A percentile compares a stretch with the other conserved stretches of the same genome.
Evolutionary conservation across 2,113 vertebrate species (phyloP).

Genomic region (Gasterosteus nipponicus): DNA sequence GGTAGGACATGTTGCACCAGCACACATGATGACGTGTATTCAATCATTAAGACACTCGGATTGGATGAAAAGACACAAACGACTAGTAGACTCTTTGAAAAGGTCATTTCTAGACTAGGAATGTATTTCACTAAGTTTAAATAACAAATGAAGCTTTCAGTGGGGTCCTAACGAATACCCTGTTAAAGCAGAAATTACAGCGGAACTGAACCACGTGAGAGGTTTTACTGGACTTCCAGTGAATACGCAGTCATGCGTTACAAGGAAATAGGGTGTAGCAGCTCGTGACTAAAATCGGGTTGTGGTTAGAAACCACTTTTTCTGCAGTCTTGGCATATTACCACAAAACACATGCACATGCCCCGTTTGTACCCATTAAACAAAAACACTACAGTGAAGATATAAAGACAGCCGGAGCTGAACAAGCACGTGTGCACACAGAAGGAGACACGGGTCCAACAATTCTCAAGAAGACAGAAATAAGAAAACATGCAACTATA

Average conservation of each 20-base stretch:
- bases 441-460: not conserved
- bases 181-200: slow-evolving; percentile 7
- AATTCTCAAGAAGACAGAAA: not conserved
- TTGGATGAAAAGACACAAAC: not conserved
- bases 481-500: not conserved
- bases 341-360: not conserved
- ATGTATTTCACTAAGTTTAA: too few relatives aligned
- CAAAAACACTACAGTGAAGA: not conserved
- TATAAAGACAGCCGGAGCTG: not conserved
- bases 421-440: not conserved
- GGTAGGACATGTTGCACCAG: too few relatives aligned
- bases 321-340: not conserved
- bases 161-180: too few relatives aligned
- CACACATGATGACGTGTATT: too few relatives aligned
- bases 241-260: slow-evolving; percentile 50
- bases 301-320: not conserved
- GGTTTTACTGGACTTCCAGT: slow-evolving; percentile 32
- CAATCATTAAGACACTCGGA: not conserved
- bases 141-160: too few relatives aligned
- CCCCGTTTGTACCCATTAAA: not conserved
- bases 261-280: slow-evolving; percentile 26
- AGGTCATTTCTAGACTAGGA: not conserved
- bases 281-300: not conserved
- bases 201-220: not conserved
- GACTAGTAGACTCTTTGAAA: not conserved